These are phyloP conservation scores for Tetranychus truncatus DNA, from an alignment of 2,888 invertebrate species.

Conservation along the genomic window DNA sequence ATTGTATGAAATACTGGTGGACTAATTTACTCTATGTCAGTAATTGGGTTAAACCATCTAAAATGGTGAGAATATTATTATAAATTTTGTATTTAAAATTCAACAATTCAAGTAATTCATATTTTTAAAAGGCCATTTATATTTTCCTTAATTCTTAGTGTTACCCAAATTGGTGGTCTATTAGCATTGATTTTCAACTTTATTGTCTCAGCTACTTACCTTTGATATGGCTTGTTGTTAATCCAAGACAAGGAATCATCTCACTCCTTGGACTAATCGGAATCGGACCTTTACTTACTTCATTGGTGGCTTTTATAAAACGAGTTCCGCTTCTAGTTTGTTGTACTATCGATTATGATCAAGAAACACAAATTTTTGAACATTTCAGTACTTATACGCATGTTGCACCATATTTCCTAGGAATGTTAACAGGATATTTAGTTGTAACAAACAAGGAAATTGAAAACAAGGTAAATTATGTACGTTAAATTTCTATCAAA, in stretches of 20 bases:
- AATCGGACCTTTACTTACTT: not conserved
- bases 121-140: not conserved
- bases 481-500: not conserved
- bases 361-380: slow-evolving; percentile 12
- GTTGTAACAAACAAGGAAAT: slow-evolving; percentile 13
- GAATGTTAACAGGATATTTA: slow-evolving; percentile 23
- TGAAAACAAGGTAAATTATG: not conserved
- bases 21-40: not conserved
- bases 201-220: slow-evolving; percentile 7
- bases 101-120: not conserved
- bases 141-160: not conserved
- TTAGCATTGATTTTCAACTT: slow-evolving; percentile 8
- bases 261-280: not conserved
- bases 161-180: not conserved
- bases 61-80: slow-evolving; percentile 19
- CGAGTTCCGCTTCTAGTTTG: not conserved
- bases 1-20: slow-evolving; percentile 3
- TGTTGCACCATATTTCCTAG: slow-evolving; percentile 24
- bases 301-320: not conserved
- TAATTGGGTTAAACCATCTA: not conserved
- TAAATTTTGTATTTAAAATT: not conserved
- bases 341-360: slow-evolving; percentile 2
- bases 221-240: not conserved
- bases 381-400: slow-evolving; percentile 22
- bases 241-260: not conserved